These are phyloP conservation scores for Arbacia lixula DNA, from an alignment of 53 echinoderm and acorn worm species.

Conservation along the genomic window DNA sequence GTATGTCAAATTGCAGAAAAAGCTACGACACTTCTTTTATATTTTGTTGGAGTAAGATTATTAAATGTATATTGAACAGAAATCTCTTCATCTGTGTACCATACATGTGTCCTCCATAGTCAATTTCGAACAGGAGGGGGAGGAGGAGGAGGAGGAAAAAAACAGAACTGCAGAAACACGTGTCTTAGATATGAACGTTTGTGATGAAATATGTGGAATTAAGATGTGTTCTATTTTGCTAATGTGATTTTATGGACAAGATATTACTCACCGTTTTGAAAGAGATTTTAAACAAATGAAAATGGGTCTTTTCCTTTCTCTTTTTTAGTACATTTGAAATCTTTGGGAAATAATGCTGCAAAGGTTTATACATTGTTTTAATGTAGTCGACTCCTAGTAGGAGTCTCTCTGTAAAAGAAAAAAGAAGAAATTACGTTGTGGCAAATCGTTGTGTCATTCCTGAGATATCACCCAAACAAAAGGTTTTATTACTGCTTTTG, in stretches of 20 bases:
- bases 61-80: constrained; percentile 19
- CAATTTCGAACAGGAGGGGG: neutral
- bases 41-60: constrained; percentile 42
- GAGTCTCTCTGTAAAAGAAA: no score
- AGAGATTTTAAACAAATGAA: no score
- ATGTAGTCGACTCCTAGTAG: constrained; percentile 28
- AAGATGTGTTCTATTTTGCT: constrained; percentile 36
- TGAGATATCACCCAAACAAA: no score
- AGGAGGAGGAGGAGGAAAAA: neutral
- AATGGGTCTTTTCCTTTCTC: neutral
- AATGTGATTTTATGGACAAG: constrained; percentile 3
- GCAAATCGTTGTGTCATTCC: no score
- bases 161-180: constrained; percentile 8
- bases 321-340: neutral
- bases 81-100: constrained; percentile 23
- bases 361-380: constrained; percentile 36
- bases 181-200: constrained; percentile 49
- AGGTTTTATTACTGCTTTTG: no score
- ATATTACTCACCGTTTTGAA: neutral
- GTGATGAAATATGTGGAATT: constrained; percentile 8
- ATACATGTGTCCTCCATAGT: constrained; percentile 32
- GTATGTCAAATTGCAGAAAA: neutral
- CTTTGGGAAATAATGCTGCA: constrained; percentile 29
- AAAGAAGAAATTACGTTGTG: no score
- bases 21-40: constrained; percentile 18